Base-by-base conservation (phyloP, 2,797 vertebrate genomes). In the Bradypodion ventrale region DNA sequence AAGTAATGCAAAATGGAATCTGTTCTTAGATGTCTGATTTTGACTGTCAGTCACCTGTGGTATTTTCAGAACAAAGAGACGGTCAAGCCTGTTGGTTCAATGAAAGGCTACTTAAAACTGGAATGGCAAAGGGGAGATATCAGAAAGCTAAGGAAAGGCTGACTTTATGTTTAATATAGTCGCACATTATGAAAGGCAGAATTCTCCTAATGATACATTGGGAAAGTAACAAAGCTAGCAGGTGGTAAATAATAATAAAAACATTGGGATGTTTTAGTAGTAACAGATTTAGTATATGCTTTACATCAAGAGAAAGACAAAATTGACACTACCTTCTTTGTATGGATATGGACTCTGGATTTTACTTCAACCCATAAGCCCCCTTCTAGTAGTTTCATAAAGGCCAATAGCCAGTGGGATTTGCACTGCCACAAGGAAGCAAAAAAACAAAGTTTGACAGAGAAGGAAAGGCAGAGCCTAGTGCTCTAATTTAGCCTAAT, bases 21-120 rank as follows among this genome's bases (percentile, higher is more conserved):
- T 59, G 37, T 69, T 46, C 65, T 78, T 78, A 78, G 77, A 80
- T 66, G 60, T 85, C 44, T 5, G 42, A 25, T n/a, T 74, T 75
- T 60, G 72, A 37, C 62, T 75, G 78, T 35, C 83, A 75, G 46
- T 85, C 78, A 80, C 37, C 70, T 13, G 21, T 42, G 35, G 59
- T 75, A 66, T 68, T 84, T 65, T 79, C 69, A 79, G 76, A 84
- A 84, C 83, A 84, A 84, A 84, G 44, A 52, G 46, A 74, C 16
- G 44, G 76, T 73, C 59, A 73, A 78, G 76, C 59, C 69, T 76
- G 29, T 27, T 68, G 37, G 66, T 84, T 79, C 72, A 84, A 84
- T 79, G 79, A 79, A 84, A 65, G 69, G 13, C 21, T 84, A 49
- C 49, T 84, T 74, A 74, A 79, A 84, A 63, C 35, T 69, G 37